These are phyloP conservation scores for Heliconius melpomene DNA, from an alignment of 1,140 invertebrate species.

Conservation along the genomic window DNA sequence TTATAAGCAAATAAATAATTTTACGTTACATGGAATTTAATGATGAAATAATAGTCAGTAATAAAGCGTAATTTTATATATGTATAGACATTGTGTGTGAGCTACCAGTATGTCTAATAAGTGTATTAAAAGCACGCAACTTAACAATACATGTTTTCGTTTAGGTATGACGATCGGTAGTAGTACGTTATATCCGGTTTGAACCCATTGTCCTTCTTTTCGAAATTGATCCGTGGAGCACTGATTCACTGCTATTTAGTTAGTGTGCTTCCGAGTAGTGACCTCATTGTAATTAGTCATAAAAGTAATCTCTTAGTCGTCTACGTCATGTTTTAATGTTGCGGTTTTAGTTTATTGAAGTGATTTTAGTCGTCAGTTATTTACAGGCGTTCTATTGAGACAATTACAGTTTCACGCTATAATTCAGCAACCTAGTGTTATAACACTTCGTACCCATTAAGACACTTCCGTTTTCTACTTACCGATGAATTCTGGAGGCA, in stretches of 20 bases:
- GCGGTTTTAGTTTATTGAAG: too few species aligned
- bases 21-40: not conserved
- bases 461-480: too few species aligned
- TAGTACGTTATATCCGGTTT: not conserved
- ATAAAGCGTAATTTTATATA: too few species aligned
- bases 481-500: too few species aligned
- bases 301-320: not conserved
- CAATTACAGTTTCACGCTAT: too few species aligned
- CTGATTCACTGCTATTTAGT: not conserved
- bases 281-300: not conserved
- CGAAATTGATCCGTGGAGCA: not conserved
- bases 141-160: not conserved
- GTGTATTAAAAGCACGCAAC: conserved; percentile 1
- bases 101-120: not conserved
- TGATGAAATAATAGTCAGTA: not conserved
- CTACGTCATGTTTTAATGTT: not conserved
- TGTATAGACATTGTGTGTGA: not conserved
- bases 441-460: too few species aligned
- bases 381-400: too few species aligned
- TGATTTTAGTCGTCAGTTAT: too few species aligned
- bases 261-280: not conserved
- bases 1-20: too few species aligned
- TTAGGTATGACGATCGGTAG: not conserved
- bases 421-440: too few species aligned
- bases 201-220: not conserved